Base-by-base conservation (phyloP, 2,113 vertebrate species). In the Gobiocypris rarus region DNA sequence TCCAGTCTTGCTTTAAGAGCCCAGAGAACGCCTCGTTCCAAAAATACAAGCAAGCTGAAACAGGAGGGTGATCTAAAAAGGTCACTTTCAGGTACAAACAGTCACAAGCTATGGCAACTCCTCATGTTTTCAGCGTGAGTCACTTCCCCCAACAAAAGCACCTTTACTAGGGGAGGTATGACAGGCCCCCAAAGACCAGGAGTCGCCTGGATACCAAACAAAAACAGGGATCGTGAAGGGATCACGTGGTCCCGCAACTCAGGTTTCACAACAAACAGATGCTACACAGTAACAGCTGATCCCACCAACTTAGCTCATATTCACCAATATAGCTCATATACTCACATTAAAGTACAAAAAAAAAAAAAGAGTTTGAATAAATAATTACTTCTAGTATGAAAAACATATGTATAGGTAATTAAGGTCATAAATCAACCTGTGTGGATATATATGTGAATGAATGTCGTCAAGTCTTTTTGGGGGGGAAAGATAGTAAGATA, bases 241-340 rank as follows among this genome's bases (percentile, higher is more conserved):
- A 85, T 98, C 96, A 98, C 96, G 92, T 96, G 97, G 86, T 82
- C 85, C 1, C 0, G 50, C 22, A 87, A 85, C 93, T 97, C 96
- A 3, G 89, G 93, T 98, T 97, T 98, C 97, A 98, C 97, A 99
- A 99, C 97, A 99, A 96, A 96, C 96, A 96, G 95, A 94, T 93
- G 93, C 91, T 93, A 93, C 92, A 84, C 87, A 91, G 95, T 48
- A 81, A 52, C 92, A 86, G 90, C 91, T 89, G 88, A 90, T 89
- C 86, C 24, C 71, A 67, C 6, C 10, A 38, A 63, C 41, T 31
- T 50, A 61, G 9, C 26, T 11, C 9, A 48, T 17, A 63, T 43
- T 77, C 11, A 24, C 17, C 0, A 22, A 31, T n/a, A 5, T 77
- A n/a, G n/a, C n/a, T n/a, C n/a, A n/a, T n/a, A n/a, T n/a, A n/a